Evolutionary conservation across 1,140 invertebrate genomes (phyloP).

Genomic region (Anthonomus grandis): DNA sequence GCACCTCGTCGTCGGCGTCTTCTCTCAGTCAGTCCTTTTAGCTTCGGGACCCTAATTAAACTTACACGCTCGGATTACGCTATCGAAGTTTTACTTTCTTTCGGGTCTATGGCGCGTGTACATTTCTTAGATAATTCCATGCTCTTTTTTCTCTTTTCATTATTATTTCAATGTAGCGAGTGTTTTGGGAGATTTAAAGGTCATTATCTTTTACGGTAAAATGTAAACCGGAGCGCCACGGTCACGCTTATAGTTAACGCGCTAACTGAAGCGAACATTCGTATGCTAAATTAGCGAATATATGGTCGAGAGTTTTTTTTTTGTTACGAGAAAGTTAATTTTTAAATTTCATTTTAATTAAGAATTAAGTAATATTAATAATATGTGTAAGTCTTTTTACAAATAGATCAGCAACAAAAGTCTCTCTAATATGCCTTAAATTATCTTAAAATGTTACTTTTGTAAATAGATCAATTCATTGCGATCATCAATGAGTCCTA

Average conservation of each 20-base stretch:
- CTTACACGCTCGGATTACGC: constrained; percentile 11
- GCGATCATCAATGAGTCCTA: too few relatives aligned
- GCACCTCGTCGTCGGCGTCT: too few relatives aligned
- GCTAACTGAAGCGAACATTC: constrained; percentile 20
- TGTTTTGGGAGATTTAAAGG: constrained; percentile 25
- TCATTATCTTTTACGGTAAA: constrained; percentile 14
- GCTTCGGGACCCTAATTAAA: background rate
- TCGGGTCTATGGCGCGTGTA: constrained; percentile 2
- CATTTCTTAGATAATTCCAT: constrained; percentile 19
- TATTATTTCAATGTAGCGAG: too few relatives aligned
- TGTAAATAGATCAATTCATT: too few relatives aligned
- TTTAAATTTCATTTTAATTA: too few relatives aligned
- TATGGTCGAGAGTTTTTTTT: constrained; percentile 13
- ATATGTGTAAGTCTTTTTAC: too few relatives aligned
- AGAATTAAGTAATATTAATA: too few relatives aligned
- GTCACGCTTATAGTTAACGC: constrained; percentile 22
- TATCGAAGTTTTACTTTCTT: constrained; percentile 17
- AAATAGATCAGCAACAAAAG: too few relatives aligned
- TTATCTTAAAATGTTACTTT: too few relatives aligned
- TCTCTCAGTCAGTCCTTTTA: constrained; percentile 7
- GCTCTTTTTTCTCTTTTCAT: constrained; percentile 12
- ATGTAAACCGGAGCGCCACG: constrained; percentile 24
- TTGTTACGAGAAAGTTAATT: constrained; percentile 18
- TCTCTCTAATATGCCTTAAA: too few relatives aligned
- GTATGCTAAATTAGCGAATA: constrained; percentile 13